These are phyloP conservation scores for Apotomis betuletana DNA, from an alignment of 2,888 invertebrate species.

Conservation along the genomic window DNA sequence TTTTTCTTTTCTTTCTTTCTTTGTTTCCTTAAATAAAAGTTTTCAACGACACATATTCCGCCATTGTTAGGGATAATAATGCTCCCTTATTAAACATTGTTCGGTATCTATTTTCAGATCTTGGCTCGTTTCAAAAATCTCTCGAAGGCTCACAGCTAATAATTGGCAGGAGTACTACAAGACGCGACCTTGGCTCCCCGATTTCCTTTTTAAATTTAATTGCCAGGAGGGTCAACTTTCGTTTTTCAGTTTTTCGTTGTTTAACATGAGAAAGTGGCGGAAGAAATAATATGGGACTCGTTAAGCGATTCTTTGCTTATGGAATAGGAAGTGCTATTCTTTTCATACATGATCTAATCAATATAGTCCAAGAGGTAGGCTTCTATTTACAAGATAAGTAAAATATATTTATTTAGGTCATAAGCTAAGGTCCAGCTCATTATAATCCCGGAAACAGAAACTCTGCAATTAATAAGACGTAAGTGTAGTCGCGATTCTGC, in stretches of 20 bases:
- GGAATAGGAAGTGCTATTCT: too few species aligned
- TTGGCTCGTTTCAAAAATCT: conserved; percentile 13
- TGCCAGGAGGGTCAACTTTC: conserved; percentile 28
- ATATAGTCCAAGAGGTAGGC: too few species aligned
- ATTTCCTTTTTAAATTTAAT: conserved; percentile 35
- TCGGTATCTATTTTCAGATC: background rate
- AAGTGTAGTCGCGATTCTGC: background rate
- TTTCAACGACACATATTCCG: background rate
- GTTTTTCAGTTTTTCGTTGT: conserved; percentile 26
- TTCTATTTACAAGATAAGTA: too few species aligned
- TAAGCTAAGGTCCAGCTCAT: too few species aligned
- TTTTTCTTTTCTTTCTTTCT: too few species aligned
- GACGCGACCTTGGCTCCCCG: conserved; percentile 24
- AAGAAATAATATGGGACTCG: background rate
- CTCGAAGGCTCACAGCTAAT: conserved; percentile 20
- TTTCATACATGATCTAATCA: too few species aligned
- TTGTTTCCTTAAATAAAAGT: too few species aligned
- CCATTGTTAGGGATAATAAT: background rate
- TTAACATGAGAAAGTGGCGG: conserved; percentile 12
- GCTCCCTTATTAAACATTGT: conserved; percentile 12
- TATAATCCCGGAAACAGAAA: background rate
- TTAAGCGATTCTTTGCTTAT: too few species aligned
- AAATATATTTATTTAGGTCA: too few species aligned
- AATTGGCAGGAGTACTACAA: conserved; percentile 27
- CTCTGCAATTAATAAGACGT: background rate